Evolutionary conservation across 2,888 invertebrate species (phyloP), one percentile per base, ranked within the genome.

Genomic region (Drosophila histrio): DNA sequence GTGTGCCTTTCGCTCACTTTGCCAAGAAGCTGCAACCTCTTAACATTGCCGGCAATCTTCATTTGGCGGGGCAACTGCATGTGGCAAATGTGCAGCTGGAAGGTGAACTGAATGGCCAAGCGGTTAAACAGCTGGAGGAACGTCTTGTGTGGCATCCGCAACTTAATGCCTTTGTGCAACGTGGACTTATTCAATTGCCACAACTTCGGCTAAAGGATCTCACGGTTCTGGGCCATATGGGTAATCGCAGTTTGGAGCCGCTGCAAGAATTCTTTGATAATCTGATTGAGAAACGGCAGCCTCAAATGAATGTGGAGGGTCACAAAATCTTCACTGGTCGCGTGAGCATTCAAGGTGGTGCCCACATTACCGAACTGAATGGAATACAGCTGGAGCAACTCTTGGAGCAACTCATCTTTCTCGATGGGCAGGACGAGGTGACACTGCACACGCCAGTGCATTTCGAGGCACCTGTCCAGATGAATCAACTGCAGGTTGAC

Each of bases 361-460:
- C 91, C 0, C 73, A 89, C 32, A 83, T 93, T 7, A 41, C 68
- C 0, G 77, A 84, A 3, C 60, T 91, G 11, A 91, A 91, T 73
- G 90, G 81, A 1, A 68, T 92, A 1, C 83, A 92, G 67, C 36
- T 93, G 5, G 65, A 83, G 1, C 65, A 89, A 11, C 80, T 92
- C 34, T 82, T 91, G 19, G 77, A 91, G 0, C 91, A 92, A 59
- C 79, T 93, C 2, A 92, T 93, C 5, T 89, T 90, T 15, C 87
- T 91, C 11, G 90, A 92, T 44, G 84, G 88, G 3, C 3, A 7
- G 21, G 84, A 17, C 0, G 28, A 19, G 32, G 49, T 62, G 0
- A 36, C 49, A 0, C 62, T 90, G 11, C 85, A 92, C 7, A 73
- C 91, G 0, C 79, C 90, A 2, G 85, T 93, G 1, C 72, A 57